These are phyloP conservation scores for Carettochelys insculpta DNA, from an alignment of 2,113 vertebrate species.

Conservation along the genomic window DNA sequence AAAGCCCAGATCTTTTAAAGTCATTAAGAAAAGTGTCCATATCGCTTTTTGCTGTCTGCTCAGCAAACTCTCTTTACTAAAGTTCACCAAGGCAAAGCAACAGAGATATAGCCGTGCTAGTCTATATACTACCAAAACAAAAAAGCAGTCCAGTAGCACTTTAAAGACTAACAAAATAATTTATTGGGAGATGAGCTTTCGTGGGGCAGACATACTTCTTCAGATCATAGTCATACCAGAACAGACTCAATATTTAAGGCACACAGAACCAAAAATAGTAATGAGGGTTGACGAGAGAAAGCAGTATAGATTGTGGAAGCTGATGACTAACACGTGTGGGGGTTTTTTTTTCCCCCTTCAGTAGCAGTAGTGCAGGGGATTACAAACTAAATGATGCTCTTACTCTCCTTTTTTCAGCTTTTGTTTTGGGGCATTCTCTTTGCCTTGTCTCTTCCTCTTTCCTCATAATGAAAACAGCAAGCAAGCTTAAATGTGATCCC, in stretches of 20 bases:
- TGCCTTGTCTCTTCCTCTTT: background rate
- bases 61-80: background rate
- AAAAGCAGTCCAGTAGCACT: too few relatives aligned
- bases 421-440: background rate
- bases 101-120: too few relatives aligned
- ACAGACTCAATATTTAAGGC: too few relatives aligned
- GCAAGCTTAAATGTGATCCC: background rate
- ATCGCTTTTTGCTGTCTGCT: background rate
- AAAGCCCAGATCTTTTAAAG: background rate
- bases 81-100: background rate
- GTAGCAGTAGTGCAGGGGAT: background rate
- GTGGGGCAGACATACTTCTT: too few relatives aligned
- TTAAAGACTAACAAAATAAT: too few relatives aligned
- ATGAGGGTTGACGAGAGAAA: too few relatives aligned
- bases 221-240: too few relatives aligned
- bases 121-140: too few relatives aligned
- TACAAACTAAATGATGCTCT: background rate
- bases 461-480: background rate
- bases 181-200: too few relatives aligned
- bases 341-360: background rate
- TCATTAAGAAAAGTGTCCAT: background rate
- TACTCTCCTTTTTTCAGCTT: background rate
- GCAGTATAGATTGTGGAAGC: background rate
- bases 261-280: too few relatives aligned
- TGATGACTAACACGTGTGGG: background rate